Evolutionary conservation across 2,888 invertebrate genomes (phyloP).

Genomic region (Leucophenga maculata): DNA sequence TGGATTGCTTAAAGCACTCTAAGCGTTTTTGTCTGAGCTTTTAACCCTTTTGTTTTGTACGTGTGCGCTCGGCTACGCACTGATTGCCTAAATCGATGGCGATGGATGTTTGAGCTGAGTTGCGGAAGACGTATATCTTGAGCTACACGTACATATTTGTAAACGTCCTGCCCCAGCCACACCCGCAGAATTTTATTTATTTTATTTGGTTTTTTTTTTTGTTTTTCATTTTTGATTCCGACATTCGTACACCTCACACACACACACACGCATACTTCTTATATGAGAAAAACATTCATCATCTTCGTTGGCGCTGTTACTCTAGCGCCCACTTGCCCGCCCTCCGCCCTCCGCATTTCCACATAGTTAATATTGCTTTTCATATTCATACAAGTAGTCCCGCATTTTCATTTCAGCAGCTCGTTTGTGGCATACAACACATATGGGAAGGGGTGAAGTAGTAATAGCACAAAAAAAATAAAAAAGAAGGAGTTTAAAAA

Average conservation of each 20-base stretch:
- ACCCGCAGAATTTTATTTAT: too few relatives aligned
- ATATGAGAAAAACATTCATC: neutral
- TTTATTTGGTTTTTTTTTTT: too few relatives aligned
- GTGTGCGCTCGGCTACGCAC: slow-evolving; percentile 39
- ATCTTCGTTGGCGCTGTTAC: neutral
- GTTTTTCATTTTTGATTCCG: too few relatives aligned
- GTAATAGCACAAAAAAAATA: too few relatives aligned
- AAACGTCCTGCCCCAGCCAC: neutral
- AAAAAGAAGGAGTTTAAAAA: too few relatives aligned
- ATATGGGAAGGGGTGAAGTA: too few relatives aligned
- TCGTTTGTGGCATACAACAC: too few relatives aligned
- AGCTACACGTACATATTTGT: too few relatives aligned
- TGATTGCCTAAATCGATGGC: slow-evolving; percentile 50
- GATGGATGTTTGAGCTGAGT: slow-evolving; percentile 33
- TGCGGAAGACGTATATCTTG: too few relatives aligned
- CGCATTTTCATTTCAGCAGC: slow-evolving; percentile 58
- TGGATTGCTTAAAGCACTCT: neutral
- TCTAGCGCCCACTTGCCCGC: neutral
- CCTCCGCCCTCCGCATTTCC: neutral
- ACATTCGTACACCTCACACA: too few relatives aligned
- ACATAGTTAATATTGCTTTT: neutral
- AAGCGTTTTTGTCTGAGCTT: slow-evolving; percentile 19
- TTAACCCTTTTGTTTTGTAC: slow-evolving; percentile 27
- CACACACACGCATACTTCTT: too few relatives aligned
- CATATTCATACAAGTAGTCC: slow-evolving; percentile 30